These are phyloP conservation scores for Nymphalis urticae DNA, from an alignment of 2,888 invertebrate species.

Conservation along the genomic window DNA sequence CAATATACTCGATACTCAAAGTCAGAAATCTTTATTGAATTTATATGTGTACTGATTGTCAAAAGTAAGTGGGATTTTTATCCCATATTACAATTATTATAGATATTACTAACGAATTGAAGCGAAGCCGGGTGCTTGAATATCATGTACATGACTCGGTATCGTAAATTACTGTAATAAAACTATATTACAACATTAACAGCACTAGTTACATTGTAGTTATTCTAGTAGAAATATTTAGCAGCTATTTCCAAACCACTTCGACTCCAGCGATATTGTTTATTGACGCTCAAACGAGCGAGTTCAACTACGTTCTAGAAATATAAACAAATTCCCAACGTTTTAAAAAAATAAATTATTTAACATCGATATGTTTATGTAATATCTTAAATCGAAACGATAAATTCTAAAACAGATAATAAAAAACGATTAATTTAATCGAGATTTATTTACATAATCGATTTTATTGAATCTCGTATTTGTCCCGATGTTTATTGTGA, in stretches of 20 bases:
- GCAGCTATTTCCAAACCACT: slow-evolving; percentile 19
- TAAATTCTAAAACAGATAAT: slow-evolving; percentile 15
- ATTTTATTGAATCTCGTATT: slow-evolving; percentile 21
- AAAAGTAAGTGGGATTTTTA: too few species aligned
- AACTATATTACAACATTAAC: slow-evolving; percentile 2
- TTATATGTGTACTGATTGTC: too few species aligned
- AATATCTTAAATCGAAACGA: slow-evolving; percentile 8
- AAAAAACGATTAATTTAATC: slow-evolving; percentile 8
- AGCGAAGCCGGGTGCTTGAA: not conserved
- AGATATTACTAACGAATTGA: not conserved
- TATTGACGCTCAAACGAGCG: slow-evolving; percentile 20
- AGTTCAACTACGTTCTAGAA: slow-evolving; percentile 17
- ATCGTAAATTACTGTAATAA: slow-evolving; percentile 12
- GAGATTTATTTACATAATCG: slow-evolving; percentile 11
- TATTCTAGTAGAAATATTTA: slow-evolving; percentile 20
- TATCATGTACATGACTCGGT: slow-evolving; percentile 4
- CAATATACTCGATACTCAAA: too few species aligned
- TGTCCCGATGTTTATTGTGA: slow-evolving; percentile 23
- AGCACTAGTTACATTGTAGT: slow-evolving; percentile 16
- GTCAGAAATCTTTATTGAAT: too few species aligned
- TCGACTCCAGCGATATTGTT: slow-evolving; percentile 19
- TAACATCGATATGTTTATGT: not conserved
- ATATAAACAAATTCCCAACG: slow-evolving; percentile 23
- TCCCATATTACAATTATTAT: too few species aligned
- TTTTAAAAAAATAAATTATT: slow-evolving; percentile 12